phyloP scores from a whole-genome alignment of 2,888 invertebrate species.

The Adelphocoris suturalis region DNA sequence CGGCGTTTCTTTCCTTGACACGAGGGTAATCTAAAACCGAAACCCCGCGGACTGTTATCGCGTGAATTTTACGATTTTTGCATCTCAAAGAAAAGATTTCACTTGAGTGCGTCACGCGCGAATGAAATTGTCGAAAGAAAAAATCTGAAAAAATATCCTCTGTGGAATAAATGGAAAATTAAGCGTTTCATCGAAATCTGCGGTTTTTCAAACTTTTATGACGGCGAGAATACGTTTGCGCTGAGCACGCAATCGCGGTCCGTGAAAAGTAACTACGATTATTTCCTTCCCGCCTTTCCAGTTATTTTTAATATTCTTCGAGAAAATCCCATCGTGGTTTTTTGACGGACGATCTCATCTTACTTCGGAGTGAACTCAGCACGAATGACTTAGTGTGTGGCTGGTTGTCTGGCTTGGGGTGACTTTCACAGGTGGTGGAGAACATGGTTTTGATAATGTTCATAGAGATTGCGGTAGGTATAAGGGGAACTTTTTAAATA shows the following conservation, averaged over 20 bases:
- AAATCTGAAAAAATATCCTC: not conserved
- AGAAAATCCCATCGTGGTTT: conserved; percentile 6
- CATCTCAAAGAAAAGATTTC: not conserved
- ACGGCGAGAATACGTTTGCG: conserved; percentile 1
- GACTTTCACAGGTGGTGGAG: no score
- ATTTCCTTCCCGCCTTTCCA: not conserved
- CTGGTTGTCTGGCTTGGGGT: no score
- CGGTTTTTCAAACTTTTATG: not conserved
- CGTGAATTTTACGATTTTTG: conserved; percentile 17
- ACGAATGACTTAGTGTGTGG: no score
- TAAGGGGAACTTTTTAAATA: no score
- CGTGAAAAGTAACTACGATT: not conserved
- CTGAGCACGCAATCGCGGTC: conserved; percentile 22
- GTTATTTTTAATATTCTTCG: conserved; percentile 15
- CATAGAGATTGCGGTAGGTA: no score
- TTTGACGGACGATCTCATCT: no score
- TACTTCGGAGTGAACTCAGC: no score
- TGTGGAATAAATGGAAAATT: conserved; percentile 15
- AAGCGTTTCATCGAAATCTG: conserved; percentile 30
- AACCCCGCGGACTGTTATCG: not conserved
- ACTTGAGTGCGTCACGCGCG: not conserved
- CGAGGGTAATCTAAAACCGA: conserved; percentile 2
- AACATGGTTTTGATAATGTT: no score
- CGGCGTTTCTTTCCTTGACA: not conserved
- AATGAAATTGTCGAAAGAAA: not conserved